Evolutionary conservation across 2,888 invertebrate species (phyloP).

Genomic region (Drosophila prolongata): DNA sequence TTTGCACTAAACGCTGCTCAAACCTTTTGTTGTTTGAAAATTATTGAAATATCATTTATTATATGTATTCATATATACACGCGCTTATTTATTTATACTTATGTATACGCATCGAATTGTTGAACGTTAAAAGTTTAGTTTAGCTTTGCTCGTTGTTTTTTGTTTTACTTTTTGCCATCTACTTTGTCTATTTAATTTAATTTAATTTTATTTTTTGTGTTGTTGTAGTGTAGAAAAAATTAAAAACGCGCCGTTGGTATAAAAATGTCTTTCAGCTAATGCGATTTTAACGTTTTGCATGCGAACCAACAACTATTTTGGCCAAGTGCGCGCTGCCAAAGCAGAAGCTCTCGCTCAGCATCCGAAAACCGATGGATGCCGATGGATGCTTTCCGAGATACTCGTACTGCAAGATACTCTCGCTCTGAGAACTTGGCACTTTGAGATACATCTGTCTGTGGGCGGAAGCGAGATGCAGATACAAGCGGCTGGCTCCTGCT

Average conservation of each 20-base stretch:
- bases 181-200: constrained; percentile 41
- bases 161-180: constrained; percentile 39
- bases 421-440: constrained; percentile 1
- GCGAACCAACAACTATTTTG: constrained; percentile 83
- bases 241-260: constrained; percentile 83
- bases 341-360: constrained; percentile 71
- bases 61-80: constrained; percentile 58
- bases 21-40: constrained; percentile 67
- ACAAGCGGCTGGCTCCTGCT: constrained; percentile 52
- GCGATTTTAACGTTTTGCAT: constrained; percentile 83
- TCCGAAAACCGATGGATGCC: constrained; percentile 47
- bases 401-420: constrained; percentile 22
- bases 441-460: constrained; percentile 16
- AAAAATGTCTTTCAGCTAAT: constrained; percentile 81
- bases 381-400: constrained; percentile 40
- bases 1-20: constrained; percentile 28
- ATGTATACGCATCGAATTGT: constrained; percentile 43
- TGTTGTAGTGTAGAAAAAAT: constrained; percentile 70
- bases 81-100: constrained; percentile 62
- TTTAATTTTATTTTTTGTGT: constrained; percentile 24
- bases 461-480: constrained; percentile 15
- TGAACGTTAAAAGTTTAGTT: constrained; percentile 48
- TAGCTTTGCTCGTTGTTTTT: constrained; percentile 33
- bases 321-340: constrained; percentile 72
- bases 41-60: constrained; percentile 66